phyloP scores from a whole-genome alignment of 2,113 vertebrate genomes.

The Tylochromis polylepis region DNA sequence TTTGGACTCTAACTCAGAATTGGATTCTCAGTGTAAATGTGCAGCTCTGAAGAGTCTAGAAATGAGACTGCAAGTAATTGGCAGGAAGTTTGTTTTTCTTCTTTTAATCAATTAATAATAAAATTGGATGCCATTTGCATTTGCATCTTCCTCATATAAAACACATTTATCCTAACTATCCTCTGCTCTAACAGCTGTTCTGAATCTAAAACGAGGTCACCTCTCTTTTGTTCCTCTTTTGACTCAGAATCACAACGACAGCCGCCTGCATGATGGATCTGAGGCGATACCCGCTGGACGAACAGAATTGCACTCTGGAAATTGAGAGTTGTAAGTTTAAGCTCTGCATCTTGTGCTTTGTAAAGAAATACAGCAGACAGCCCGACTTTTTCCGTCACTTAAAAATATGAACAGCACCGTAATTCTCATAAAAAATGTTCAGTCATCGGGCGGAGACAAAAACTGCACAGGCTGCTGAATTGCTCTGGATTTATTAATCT shows the following conservation, averaged over 20 bases:
- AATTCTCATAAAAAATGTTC: slow-evolving; percentile 26
- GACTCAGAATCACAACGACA: slow-evolving; percentile 93
- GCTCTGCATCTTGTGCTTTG: background rate
- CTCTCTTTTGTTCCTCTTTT: background rate
- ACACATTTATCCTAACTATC: background rate
- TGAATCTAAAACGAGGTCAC: background rate
- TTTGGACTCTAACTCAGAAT: slow-evolving; percentile 11
- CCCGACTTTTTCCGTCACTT: slow-evolving; percentile 4
- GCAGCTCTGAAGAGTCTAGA: background rate
- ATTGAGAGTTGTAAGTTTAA: slow-evolving; percentile 96
- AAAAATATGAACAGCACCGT: slow-evolving; percentile 31
- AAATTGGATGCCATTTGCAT: background rate
- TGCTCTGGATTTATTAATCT: slow-evolving; percentile 44
- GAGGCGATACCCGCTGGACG: slow-evolving; percentile 91
- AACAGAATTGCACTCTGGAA: slow-evolving; percentile 95
- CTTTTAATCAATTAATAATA: background rate
- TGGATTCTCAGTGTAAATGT: background rate
- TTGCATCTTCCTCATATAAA: background rate
- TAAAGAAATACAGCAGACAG: slow-evolving; percentile 1
- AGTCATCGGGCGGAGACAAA: slow-evolving; percentile 18
- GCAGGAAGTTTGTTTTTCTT: background rate
- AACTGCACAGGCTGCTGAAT: slow-evolving; percentile 40
- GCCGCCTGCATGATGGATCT: slow-evolving; percentile 99
- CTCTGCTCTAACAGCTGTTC: background rate
- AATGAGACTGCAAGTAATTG: background rate